These are phyloP conservation scores for Eutrigla gurnardus DNA, from an alignment of 2,797 vertebrate species.

Conservation along the genomic window DNA sequence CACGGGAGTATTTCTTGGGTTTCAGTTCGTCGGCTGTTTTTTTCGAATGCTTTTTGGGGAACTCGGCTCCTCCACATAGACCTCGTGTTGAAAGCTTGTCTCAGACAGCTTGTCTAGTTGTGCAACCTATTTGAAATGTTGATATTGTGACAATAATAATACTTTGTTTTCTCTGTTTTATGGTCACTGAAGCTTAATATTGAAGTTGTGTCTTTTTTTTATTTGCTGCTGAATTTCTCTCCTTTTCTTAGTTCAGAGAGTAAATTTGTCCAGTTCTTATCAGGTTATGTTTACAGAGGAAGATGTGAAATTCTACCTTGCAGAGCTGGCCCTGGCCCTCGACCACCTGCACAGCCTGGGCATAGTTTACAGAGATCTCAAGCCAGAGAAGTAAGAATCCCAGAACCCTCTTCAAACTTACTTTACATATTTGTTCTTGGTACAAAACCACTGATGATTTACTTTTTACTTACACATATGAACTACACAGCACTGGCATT, in stretches of 20 bases:
- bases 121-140: constrained; percentile 64
- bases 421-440: not conserved
- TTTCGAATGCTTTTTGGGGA: constrained; percentile 27
- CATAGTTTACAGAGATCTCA: constrained; percentile 99
- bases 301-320: constrained; percentile 99
- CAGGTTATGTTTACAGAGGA: constrained; percentile 99
- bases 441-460: not conserved
- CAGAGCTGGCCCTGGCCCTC: constrained; percentile 98
- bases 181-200: constrained; percentile 53
- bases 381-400: constrained; percentile 96
- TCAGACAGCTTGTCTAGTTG: constrained; percentile 52
- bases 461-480: not conserved
- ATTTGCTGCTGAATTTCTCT: constrained; percentile 70
- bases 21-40: constrained; percentile 16
- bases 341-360: constrained; percentile 99
- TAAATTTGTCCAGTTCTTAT: constrained; percentile 98
- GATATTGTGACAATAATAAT: constrained; percentile 64
- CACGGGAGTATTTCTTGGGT: not conserved
- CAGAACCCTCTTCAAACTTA: not conserved
- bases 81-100: constrained; percentile 62
- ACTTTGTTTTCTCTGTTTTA: constrained; percentile 58
- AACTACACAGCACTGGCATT: not conserved
- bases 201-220: constrained; percentile 59
- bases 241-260: constrained; percentile 87
- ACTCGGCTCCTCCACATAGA: constrained; percentile 49